These are phyloP conservation scores for Panagrolaimus sp. DNA, from an alignment of 1,140 invertebrate genomes.

Conservation along the genomic window DNA sequence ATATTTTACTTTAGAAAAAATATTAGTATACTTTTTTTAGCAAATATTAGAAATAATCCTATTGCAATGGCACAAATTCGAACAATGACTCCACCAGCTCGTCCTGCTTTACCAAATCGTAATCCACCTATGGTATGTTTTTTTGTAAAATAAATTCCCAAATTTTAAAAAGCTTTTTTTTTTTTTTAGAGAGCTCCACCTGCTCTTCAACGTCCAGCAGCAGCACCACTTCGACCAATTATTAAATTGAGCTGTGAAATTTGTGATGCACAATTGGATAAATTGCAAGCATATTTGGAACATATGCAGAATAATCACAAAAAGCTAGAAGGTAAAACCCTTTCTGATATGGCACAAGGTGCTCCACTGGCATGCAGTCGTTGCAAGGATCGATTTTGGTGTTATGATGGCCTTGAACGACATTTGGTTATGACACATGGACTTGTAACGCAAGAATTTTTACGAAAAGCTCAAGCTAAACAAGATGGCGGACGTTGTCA, in stretches of 20 bases:
- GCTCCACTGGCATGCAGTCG: constrained; percentile 5
- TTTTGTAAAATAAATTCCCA: not conserved
- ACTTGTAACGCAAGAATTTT: constrained; percentile 86
- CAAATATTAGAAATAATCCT: not conserved
- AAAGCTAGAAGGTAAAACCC: not conserved
- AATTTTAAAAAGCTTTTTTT: not conserved
- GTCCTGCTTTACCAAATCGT: not conserved
- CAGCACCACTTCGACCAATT: too few relatives aligned
- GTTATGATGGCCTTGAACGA: constrained; percentile 64
- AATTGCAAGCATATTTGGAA: not conserved
- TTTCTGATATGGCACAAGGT: not conserved
- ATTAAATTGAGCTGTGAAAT: not conserved
- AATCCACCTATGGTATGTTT: not conserved
- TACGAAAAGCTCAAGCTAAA: constrained; percentile 84
- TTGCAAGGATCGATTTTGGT: constrained; percentile 6
- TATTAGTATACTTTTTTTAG: not conserved
- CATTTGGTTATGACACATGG: constrained; percentile 85
- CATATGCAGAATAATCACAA: constrained; percentile 5
- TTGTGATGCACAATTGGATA: not conserved
- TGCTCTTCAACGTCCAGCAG: too few relatives aligned
- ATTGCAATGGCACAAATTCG: not conserved
- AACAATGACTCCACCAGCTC: not conserved
- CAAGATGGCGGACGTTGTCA: constrained; percentile 86
- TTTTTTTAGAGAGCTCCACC: too few relatives aligned
- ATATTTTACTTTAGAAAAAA: too few relatives aligned